Percentiles rank a stretch among this genome's conserved stretches.
phyloP scores from a whole-genome alignment of 2,888 invertebrate species.

The Xestia rhomboidea region DNA sequence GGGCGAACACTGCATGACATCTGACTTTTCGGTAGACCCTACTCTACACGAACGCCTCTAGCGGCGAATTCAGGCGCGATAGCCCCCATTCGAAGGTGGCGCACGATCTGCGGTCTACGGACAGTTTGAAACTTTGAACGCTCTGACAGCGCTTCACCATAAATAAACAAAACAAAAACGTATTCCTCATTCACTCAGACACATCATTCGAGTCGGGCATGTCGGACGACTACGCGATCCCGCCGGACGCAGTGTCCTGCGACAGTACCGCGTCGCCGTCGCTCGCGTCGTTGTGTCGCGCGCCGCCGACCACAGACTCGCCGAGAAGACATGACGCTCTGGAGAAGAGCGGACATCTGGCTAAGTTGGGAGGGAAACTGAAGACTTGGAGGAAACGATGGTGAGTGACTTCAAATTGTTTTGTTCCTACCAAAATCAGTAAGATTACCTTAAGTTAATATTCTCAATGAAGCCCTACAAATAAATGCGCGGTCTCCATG shows the following conservation, averaged over 20 bases:
- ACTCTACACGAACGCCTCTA: no score
- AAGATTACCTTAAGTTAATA: not conserved
- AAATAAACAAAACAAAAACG: not conserved
- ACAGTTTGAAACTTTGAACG: not conserved
- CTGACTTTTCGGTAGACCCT: no score
- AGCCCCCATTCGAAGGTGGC: not conserved
- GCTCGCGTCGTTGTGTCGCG: conserved; percentile 89
- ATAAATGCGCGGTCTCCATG: not conserved
- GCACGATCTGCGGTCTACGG: not conserved
- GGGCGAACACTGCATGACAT: no score
- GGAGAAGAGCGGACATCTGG: conserved; percentile 97
- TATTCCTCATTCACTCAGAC: conserved; percentile 88
- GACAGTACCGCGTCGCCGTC: conserved; percentile 95
- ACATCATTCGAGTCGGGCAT: conserved; percentile 98
- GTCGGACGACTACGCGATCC: conserved; percentile 99
- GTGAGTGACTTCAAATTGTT: conserved; percentile 76
- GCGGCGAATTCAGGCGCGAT: no score
- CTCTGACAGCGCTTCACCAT: not conserved
- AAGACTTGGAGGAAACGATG: conserved; percentile 99
- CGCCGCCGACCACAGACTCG: conserved; percentile 79
- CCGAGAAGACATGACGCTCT: conserved; percentile 93
- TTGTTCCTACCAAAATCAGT: not conserved
- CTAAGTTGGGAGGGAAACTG: conserved; percentile 97
- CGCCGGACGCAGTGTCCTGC: conserved; percentile 97
- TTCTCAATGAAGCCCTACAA: not conserved